Base-by-base conservation (phyloP, 2,797 vertebrate genomes). In the Eupleurogrammus muticus region DNA sequence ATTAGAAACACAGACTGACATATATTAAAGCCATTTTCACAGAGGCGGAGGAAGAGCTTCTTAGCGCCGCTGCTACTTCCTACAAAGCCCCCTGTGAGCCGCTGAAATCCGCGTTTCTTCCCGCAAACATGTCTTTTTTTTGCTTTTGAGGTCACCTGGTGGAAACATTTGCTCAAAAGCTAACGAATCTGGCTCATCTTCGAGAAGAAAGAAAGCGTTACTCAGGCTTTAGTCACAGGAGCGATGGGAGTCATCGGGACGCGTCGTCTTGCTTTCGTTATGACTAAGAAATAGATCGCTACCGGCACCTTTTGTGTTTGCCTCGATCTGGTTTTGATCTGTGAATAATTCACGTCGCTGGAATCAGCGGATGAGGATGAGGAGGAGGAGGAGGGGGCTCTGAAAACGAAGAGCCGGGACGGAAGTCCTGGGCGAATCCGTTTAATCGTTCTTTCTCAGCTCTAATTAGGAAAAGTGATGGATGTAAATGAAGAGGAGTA, bases 141-240 rank as follows among this genome's bases (percentile, higher is more conserved):
- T 79, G 47, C 66, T 78, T 57, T 75, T 46, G 66, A 82, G 74
- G 78, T 89, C 82, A 82, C 76, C 78, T 36, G 28, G 74, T 80
- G 83, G 87, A 88, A 89, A 89, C 79, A 77, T 75, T 88, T 81
- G 78, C 84, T 89, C 82, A 81, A 81, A 88, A 83, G 79, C 82
- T 87, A 69, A 79, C 44, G 9, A 79, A 91, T 92, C 80, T 89
- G 73, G 75, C 85, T 90, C 74, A 77, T 89, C 83, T 86, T 78
- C 70, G 82, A 88, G 82, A 67, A 79, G 75, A 83, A 42, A 75
- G 87, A 84, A 87, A 73, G 87, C 83, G 87, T 93, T 92, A 89
- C 79, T 90, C 88, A 91, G 81, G 76, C 70, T 79, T 91, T 86
- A 86, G 80, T 91, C 90, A 92, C 70, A 59, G 76, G 49, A 14